Percentiles rank a stretch among this genome's conserved stretches.
Evolutionary conservation across 2,888 invertebrate species (phyloP).

Genomic region (Ornithoptera alexandrae): DNA sequence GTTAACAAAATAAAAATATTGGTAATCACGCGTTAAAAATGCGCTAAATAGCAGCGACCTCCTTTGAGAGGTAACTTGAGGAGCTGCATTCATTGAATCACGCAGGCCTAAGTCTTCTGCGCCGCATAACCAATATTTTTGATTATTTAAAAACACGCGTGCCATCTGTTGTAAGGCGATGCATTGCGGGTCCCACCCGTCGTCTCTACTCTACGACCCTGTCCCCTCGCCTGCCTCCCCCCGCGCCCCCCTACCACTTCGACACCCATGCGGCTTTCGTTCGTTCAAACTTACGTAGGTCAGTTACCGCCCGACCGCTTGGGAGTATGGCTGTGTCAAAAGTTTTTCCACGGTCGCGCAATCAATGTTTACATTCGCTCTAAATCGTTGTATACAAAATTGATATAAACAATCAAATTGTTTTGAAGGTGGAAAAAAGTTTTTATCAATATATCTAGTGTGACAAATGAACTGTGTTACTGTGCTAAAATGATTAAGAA

Average conservation of each 20-base stretch:
- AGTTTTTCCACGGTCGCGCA: slow-evolving; percentile 73
- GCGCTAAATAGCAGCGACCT: slow-evolving; percentile 62
- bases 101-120: slow-evolving; percentile 72
- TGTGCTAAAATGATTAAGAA: slow-evolving; percentile 68
- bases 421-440: slow-evolving; percentile 62
- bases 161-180: slow-evolving; percentile 78
- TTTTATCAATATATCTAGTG: slow-evolving; percentile 53
- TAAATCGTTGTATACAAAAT: slow-evolving; percentile 61
- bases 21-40: slow-evolving; percentile 25
- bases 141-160: slow-evolving; percentile 76
- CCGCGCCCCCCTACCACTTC: slow-evolving; percentile 55
- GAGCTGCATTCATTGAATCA: slow-evolving; percentile 67
- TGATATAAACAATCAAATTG: slow-evolving; percentile 57
- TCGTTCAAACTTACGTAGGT: slow-evolving; percentile 81
- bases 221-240: slow-evolving; percentile 36
- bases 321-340: slow-evolving; percentile 79
- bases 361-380: slow-evolving; percentile 74
- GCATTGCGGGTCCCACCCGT: slow-evolving; percentile 70
- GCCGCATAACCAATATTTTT: slow-evolving; percentile 72
- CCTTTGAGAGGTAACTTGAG: slow-evolving; percentile 74
- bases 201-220: slow-evolving; percentile 57
- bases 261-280: slow-evolving; percentile 78
- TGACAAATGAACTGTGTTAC: slow-evolving; percentile 72
- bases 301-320: slow-evolving; percentile 81
- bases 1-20: slow-evolving; percentile 3